These are phyloP conservation scores for Mormyrops attenuatus DNA, from an alignment of 2,797 vertebrate species.

Conservation along the genomic window DNA sequence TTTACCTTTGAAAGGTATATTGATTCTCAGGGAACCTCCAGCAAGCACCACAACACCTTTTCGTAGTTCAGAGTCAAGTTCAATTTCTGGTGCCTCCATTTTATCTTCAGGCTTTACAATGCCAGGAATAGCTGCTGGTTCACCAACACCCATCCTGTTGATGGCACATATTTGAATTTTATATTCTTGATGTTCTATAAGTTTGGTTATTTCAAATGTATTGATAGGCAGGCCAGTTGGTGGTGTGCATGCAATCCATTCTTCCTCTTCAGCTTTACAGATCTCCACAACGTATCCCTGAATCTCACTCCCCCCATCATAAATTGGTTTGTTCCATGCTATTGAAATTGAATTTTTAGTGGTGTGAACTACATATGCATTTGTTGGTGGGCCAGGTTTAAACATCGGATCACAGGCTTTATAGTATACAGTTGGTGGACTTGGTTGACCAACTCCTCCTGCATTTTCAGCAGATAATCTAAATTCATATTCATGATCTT, in stretches of 20 bases:
- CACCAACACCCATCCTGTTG: conserved; percentile 89
- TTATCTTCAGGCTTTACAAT: conserved; percentile 86
- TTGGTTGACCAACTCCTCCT: conserved; percentile 85
- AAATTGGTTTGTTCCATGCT: conserved; percentile 91
- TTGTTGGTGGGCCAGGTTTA: conserved; percentile 87
- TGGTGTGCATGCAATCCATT: conserved; percentile 88
- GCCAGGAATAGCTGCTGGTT: conserved; percentile 79
- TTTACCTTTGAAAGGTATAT: conserved; percentile 89
- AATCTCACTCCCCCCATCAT: conserved; percentile 93
- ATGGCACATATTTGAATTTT: conserved; percentile 88
- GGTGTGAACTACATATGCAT: conserved; percentile 76
- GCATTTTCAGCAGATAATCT: conserved; percentile 94
- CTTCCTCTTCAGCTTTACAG: conserved; percentile 92
- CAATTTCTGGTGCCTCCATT: conserved; percentile 87
- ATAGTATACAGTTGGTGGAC: conserved; percentile 75
- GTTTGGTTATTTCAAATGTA: conserved; percentile 84
- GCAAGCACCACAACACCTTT: conserved; percentile 91
- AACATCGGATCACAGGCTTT: conserved; percentile 95
- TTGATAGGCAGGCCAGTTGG: conserved; percentile 74
- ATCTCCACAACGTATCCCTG: conserved; percentile 91
- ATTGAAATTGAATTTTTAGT: conserved; percentile 78
- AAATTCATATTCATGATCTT: conserved; percentile 98
- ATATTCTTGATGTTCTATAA: conserved; percentile 93
- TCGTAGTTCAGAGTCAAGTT: conserved; percentile 88
- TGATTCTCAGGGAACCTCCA: conserved; percentile 83